Percentiles rank a stretch among this genome's conserved stretches.
Evolutionary conservation across 2,797 vertebrate species (phyloP).

Genomic region (Sphenopsis melanotis): DNA sequence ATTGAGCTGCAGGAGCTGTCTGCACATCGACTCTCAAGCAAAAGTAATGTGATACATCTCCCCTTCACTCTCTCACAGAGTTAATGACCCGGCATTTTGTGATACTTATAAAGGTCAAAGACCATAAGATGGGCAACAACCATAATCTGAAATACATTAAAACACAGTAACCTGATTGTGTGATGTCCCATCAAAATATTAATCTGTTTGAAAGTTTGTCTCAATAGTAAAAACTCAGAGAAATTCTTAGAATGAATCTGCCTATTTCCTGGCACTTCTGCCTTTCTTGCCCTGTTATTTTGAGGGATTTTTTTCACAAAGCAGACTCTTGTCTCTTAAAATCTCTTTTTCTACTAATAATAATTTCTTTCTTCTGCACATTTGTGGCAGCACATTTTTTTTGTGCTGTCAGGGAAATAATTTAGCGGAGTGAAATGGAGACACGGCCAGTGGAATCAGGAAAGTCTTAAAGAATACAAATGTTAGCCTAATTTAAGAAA

Average conservation of each 20-base stretch:
- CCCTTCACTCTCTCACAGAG: neutral
- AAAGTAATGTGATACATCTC: neutral
- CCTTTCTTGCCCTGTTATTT: neutral
- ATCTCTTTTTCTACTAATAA: neutral
- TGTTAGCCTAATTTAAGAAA: neutral
- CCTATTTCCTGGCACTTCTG: neutral
- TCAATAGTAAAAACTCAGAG: neutral
- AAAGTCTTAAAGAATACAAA: neutral
- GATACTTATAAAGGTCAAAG: neutral
- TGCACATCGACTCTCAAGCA: neutral
- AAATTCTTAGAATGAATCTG: neutral
- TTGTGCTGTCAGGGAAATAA: neutral
- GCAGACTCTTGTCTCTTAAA: neutral
- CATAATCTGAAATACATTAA: neutral
- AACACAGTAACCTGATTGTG: neutral
- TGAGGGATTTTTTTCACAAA: neutral
- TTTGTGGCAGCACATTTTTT: neutral
- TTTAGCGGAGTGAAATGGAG: neutral
- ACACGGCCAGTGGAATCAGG: accelerated
- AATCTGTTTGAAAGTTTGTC: neutral
- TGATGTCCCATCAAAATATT: neutral
- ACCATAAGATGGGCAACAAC: neutral
- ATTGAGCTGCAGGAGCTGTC: neutral
- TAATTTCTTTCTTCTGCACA: neutral
- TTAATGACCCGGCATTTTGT: neutral